Evolutionary conservation across 2,888 invertebrate genomes (phyloP).

Genomic region (Phaonia tiefii): DNA sequence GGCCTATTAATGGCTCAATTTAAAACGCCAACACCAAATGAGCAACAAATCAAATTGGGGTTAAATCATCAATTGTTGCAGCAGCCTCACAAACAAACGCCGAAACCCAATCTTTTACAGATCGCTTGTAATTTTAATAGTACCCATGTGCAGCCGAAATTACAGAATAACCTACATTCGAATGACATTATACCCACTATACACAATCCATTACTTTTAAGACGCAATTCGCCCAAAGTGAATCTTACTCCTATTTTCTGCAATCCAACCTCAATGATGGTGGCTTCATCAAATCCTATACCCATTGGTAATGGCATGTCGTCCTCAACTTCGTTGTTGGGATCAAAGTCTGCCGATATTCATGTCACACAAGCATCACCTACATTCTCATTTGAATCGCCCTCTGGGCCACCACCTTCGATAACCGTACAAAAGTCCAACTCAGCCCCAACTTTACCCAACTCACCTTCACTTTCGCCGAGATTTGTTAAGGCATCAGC

Average conservation of each 20-base stretch:
- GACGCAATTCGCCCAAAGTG: conserved; percentile 78
- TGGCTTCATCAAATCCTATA: conserved; percentile 70
- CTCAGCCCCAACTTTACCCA: conserved; percentile 79
- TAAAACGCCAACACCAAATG: conserved; percentile 73
- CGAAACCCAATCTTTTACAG: conserved; percentile 70
- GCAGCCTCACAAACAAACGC: conserved; percentile 67
- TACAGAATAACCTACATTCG: neutral
- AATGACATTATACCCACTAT: conserved; percentile 44
- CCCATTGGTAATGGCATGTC: conserved; percentile 67
- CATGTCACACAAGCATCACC: conserved; percentile 46
- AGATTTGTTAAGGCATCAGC: conserved; percentile 79
- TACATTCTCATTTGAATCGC: conserved; percentile 64
- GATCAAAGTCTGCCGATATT: conserved; percentile 48
- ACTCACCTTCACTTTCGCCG: conserved; percentile 79
- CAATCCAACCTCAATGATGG: conserved; percentile 63
- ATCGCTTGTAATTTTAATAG: conserved; percentile 67
- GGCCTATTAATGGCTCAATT: conserved; percentile 70
- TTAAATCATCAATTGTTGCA: conserved; percentile 64
- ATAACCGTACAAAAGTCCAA: conserved; percentile 79
- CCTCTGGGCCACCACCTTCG: conserved; percentile 55
- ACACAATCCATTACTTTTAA: conserved; percentile 70
- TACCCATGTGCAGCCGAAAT: conserved; percentile 44
- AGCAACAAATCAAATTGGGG: conserved; percentile 59
- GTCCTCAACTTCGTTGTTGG: neutral
- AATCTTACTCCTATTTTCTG: conserved; percentile 79